phyloP scores from a whole-genome alignment of 64 coral and sea anemone species.

The Pachyseris speciosa region DNA sequence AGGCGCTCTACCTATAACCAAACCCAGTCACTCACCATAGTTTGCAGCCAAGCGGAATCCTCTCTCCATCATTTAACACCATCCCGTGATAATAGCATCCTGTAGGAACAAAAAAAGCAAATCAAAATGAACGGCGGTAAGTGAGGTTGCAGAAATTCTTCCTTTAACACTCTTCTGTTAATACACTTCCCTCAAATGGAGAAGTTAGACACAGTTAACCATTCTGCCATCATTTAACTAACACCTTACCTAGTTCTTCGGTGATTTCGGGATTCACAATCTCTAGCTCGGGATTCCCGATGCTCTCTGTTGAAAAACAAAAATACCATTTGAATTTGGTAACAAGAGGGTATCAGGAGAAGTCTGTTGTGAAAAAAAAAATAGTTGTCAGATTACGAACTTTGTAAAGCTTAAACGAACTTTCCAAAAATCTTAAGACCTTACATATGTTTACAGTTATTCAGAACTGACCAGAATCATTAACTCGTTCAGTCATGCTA shows the following conservation, averaged over 20 bases:
- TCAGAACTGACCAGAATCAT: too few relatives aligned
- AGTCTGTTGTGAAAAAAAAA: too few relatives aligned
- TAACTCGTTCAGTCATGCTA: too few relatives aligned
- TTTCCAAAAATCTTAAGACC: too few relatives aligned
- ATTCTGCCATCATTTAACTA: neutral
- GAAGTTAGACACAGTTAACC: neutral
- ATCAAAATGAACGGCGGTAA: neutral
- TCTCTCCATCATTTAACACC: constrained; percentile 15
- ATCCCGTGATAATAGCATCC: constrained; percentile 20
- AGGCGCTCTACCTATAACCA: too few relatives aligned
- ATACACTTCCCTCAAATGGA: too few relatives aligned
- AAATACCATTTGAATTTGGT: neutral
- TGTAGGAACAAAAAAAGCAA: neutral
- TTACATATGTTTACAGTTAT: too few relatives aligned
- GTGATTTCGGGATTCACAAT: constrained; percentile 2
- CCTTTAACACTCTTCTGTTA: too few relatives aligned
- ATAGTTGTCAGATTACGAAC: too few relatives aligned
- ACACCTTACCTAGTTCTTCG: constrained; percentile 32
- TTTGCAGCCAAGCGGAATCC: constrained; percentile 28
- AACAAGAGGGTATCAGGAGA: neutral
- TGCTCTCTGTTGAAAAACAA: neutral
- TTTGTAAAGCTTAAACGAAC: too few relatives aligned
- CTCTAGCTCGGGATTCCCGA: neutral
- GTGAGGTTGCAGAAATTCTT: too few relatives aligned
- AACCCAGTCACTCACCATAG: neutral